Evolutionary conservation across 1,140 invertebrate genomes (phyloP), one percentile per base, ranked within the genome.

Genomic region (Semibalanus balanoides): DNA sequence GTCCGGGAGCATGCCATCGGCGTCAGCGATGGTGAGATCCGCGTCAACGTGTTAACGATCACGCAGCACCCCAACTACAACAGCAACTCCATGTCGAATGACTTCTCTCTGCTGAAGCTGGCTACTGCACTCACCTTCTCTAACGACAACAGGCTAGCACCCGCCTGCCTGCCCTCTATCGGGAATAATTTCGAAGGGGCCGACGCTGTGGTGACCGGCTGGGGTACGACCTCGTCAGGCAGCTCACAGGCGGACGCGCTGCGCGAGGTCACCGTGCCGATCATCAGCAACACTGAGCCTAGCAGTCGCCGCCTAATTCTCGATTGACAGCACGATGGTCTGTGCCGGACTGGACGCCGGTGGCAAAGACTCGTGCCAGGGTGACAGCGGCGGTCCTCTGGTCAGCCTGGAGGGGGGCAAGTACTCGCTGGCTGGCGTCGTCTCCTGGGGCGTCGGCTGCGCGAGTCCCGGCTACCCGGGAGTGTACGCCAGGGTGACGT

Each of bases 331-430:
- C 7, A 43, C 73, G 75, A 77, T 78, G 74, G 78, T 85, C 76
- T 85, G 84, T 78, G 84, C 83, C 40, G 84, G 84, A 17, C 80
- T 81, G 77, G 79, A 81, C 74, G 80, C 80, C 73, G 84, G 84
- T 40, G 82, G 82, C 3, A 79, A 79, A 73, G 84, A 85, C 78
- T 81, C 84, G 3, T 85, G 84, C 30, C 76, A 83, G 81, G 83
- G 82, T 31, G 90, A 91, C 80, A 89, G 89, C 7, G 90, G 90
- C 0, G 90, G 90, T 0, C 89, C 90, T 0, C 78, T 91, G n/a
- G 86, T 89, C 73, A 80, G 85, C 51, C 78, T 78, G 76, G 81
- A 77, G 75, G 82, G 79, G 27, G 81, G 78, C 28, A 74, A 71
- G 77, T 83, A 82, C 40, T 82, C 84, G 64, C 78, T 89, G 3